These are phyloP conservation scores for Gobio occitaniae DNA, from an alignment of 2,797 vertebrate species.

Conservation along the genomic window DNA sequence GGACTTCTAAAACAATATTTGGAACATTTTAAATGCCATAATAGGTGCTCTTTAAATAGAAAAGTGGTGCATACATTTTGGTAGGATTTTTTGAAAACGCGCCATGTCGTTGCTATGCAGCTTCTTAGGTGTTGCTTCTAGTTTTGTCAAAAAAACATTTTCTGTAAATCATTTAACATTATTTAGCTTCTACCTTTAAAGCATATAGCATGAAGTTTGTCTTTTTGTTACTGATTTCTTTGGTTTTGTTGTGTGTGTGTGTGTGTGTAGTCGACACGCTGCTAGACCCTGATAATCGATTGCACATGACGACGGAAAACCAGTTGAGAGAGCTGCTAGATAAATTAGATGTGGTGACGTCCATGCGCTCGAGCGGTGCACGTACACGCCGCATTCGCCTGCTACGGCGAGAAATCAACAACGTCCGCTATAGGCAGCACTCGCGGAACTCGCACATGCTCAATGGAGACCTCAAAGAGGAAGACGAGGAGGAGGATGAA, in stretches of 20 bases:
- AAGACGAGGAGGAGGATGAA: constrained; percentile 71
- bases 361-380: constrained; percentile 84
- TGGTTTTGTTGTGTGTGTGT: constrained; percentile 2
- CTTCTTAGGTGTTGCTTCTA: not conserved
- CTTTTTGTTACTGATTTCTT: constrained; percentile 1
- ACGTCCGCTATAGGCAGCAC: constrained; percentile 86
- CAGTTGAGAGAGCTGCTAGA: constrained; percentile 89
- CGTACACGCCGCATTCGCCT: constrained; percentile 85
- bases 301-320: constrained; percentile 84
- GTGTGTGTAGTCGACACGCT: constrained; percentile 83
- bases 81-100: not conserved
- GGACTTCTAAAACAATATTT: too few species aligned
- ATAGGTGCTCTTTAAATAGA: too few species aligned
- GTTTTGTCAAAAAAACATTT: not conserved
- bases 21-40: too few species aligned
- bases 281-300: constrained; percentile 85
- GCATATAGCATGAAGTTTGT: not conserved
- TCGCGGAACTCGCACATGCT: constrained; percentile 75
- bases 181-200: not conserved
- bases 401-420: constrained; percentile 85
- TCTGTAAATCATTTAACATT: not conserved
- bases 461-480: constrained; percentile 76
- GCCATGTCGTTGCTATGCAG: too few species aligned
- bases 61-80: not conserved
- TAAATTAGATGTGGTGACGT: constrained; percentile 86